A percentile compares a stretch with the other conserved stretches of the same genome.
Conservation (phyloP, 2,888 invertebrate genomes). For the Margaritifera margaritifera region DNA sequence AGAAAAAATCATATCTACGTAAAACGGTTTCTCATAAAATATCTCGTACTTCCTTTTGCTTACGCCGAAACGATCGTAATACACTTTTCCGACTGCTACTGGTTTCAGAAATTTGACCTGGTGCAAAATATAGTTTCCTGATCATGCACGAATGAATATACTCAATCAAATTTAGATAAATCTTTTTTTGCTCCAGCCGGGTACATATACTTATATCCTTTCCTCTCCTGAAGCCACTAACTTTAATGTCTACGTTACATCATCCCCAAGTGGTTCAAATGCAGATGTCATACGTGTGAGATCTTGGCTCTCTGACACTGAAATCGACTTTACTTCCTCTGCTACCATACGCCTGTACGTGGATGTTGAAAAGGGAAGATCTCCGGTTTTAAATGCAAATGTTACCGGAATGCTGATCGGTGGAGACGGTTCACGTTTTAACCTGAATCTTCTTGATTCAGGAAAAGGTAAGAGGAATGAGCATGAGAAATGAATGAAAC, state of each 20-base stretch:
- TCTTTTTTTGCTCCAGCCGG: too few relatives aligned
- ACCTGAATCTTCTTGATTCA: constrained; percentile 1
- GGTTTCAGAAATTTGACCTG: background rate
- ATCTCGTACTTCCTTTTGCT: too few relatives aligned
- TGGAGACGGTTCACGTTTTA: background rate
- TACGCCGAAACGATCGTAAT: too few relatives aligned
- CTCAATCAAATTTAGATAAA: background rate
- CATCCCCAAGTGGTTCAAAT: background rate
- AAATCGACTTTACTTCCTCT: constrained; percentile 2
- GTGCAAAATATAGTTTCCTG: too few relatives aligned
- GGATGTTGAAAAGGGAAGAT: constrained; percentile 14
- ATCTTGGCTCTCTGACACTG: constrained; percentile 7
- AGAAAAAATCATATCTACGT: too few relatives aligned
- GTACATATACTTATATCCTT: background rate
- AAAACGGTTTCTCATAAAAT: too few relatives aligned
- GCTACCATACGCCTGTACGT: constrained; percentile 2
- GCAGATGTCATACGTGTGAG: constrained; percentile 12
- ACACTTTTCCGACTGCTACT: background rate
- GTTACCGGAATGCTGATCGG: constrained; percentile 6
- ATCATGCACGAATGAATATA: too few relatives aligned
- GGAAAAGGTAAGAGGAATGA: constrained; percentile 6
- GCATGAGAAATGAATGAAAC: too few relatives aligned
- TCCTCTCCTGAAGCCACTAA: background rate
- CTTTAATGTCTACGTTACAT: background rate
- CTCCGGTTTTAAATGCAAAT: constrained; percentile 10